These are phyloP conservation scores for Pseudochirops corinnae DNA, from an alignment of 2,797 vertebrate genomes.

Conservation along the genomic window DNA sequence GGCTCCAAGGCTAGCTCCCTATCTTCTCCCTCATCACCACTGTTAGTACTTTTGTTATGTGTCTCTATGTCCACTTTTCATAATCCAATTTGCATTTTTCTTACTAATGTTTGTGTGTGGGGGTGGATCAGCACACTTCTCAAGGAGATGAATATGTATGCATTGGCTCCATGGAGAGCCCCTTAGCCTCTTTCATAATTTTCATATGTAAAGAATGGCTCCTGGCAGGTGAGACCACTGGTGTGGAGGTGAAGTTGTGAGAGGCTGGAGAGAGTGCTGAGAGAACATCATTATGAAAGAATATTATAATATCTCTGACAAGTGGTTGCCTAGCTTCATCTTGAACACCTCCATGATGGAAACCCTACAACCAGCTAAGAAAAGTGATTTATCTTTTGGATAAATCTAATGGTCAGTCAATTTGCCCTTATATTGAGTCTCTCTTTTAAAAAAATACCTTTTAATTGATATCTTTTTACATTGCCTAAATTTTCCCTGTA, in stretches of 20 bases:
- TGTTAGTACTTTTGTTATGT: background rate
- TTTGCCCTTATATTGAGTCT: background rate
- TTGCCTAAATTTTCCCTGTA: background rate
- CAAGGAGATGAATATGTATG: background rate
- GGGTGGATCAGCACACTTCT: background rate
- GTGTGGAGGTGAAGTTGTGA: background rate
- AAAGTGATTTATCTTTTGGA: background rate
- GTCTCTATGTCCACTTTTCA: background rate
- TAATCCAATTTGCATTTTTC: background rate
- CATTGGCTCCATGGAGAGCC: background rate
- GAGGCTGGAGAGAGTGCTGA: background rate
- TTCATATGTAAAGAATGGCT: background rate
- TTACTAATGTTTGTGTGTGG: background rate
- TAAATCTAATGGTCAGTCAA: background rate
- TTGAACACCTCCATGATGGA: background rate
- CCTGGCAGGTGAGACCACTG: background rate
- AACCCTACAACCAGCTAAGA: background rate
- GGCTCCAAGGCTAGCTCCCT: too few species aligned
- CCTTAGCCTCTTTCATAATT: background rate
- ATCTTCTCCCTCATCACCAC: background rate
- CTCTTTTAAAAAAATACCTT: background rate
- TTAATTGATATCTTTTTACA: background rate
- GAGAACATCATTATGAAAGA: background rate
- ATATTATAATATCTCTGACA: background rate
- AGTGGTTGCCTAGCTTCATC: background rate